These are phyloP conservation scores for Campylomormyrus numenius DNA, from an alignment of 2,113 vertebrate species.

Conservation along the genomic window DNA sequence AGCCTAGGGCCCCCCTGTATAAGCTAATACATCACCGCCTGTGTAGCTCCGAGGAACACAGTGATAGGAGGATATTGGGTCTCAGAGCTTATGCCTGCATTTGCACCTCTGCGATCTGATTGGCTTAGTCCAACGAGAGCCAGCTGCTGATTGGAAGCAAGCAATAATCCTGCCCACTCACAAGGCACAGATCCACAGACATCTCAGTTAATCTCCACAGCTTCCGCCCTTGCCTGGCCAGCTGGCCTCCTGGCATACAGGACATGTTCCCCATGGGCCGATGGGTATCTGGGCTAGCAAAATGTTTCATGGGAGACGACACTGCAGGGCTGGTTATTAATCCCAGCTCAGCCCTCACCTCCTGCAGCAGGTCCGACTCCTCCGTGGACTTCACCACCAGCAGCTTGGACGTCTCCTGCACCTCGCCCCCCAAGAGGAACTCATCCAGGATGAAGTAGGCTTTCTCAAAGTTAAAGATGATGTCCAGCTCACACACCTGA, in stretches of 20 bases:
- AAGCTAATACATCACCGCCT: background rate
- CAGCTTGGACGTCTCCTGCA: conserved; percentile 83
- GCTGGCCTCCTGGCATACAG: background rate
- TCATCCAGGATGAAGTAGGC: conserved; percentile 93
- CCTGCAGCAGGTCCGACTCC: conserved; percentile 80
- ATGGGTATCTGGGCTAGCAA: background rate
- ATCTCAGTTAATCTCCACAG: background rate
- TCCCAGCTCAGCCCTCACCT: conserved; percentile 63
- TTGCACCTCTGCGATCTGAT: background rate
- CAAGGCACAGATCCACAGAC: background rate
- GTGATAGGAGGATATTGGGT: background rate
- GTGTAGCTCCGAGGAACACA: background rate
- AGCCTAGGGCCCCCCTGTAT: background rate
- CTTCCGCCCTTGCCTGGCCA: background rate
- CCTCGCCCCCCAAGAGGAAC: conserved; percentile 84
- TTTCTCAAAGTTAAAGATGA: conserved; percentile 96
- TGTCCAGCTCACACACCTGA: conserved; percentile 91
- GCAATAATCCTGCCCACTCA: background rate
- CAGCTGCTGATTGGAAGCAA: background rate
- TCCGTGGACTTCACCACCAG: conserved; percentile 69
- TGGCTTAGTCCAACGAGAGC: background rate
- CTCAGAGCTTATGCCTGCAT: background rate
- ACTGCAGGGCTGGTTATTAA: background rate
- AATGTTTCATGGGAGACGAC: background rate
- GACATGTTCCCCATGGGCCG: background rate